Base-by-base conservation (phyloP, 2,113 vertebrate genomes). In the Entelurus aequoreus region DNA sequence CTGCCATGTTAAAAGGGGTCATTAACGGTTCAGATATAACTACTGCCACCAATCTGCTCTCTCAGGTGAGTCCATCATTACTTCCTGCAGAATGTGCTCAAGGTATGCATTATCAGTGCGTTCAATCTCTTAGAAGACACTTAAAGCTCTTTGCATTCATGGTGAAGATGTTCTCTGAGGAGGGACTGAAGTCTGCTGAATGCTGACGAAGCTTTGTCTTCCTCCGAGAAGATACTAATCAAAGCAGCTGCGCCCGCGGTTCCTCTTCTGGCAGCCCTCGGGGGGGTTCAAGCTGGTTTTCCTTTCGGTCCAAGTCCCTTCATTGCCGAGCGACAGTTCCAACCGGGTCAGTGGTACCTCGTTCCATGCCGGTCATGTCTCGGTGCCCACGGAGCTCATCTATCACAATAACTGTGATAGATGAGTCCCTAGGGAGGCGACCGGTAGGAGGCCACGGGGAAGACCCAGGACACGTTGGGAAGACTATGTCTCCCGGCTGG, bases 341-440 rank as follows among this genome's bases (percentile, higher is more conserved):
- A 71, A 81, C 76, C 78, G 63, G 60, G 73, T 81, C 83, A 65
- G 60, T 73, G 81, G 82, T 77, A 77, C 78, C 77, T 74, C 78
- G 86, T 87, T 83, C 82, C 83, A 88, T 85, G 80, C 84, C 37
- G 70, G 62, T 72, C 78, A 78, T 86, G 88, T 86, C 84, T 80
- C 71, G 40, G 65, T 28, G 49, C 71, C 71, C 49, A 68, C 61
- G 60, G 28, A 47, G 70, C 85, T 88, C 88, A 90, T 90, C 87
- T 82, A 91, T 90, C 89, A 89, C 85, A 59, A 77, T n/a, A 86
- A 87, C 57, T 79, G 75, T 88, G 86, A n/a, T n/a, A n/a, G n/a
- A n/a, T n/a, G n/a, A n/a, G n/a, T n/a, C n/a, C n/a, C n/a, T n/a
- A n/a, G n/a, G n/a, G n/a, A n/a, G n/a, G n/a, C n/a, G n/a, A n/a